phyloP scores from a whole-genome alignment of 2,797 vertebrate genomes.

The Amazona ochrocephala region DNA sequence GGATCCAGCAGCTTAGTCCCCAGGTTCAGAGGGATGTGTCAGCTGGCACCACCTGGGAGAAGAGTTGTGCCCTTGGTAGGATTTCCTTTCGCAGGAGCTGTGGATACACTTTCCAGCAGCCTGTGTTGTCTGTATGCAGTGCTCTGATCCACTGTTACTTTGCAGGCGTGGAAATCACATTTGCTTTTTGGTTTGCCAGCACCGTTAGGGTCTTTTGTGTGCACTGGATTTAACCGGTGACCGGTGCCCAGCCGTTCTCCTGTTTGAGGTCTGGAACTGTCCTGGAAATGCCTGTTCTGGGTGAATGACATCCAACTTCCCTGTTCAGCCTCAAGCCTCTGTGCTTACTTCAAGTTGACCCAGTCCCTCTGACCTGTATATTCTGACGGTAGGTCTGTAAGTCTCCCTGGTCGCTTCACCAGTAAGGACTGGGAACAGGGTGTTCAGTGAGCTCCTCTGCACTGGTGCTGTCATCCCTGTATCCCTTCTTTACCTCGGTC shows the following conservation, averaged over 20 bases:
- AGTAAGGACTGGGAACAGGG: neutral
- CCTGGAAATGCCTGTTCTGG: neutral
- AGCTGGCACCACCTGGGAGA: neutral
- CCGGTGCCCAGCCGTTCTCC: neutral
- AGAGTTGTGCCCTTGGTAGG: neutral
- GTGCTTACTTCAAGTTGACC: neutral
- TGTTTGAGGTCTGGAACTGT: neutral
- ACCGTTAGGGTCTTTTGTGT: neutral
- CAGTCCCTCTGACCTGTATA: neutral
- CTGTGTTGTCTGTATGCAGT: neutral
- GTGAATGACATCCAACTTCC: neutral
- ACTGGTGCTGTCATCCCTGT: neutral
- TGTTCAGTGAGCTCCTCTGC: neutral
- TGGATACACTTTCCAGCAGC: neutral
- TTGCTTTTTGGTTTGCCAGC: neutral
- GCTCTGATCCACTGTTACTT: neutral
- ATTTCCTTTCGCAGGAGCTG: neutral
- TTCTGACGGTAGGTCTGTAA: neutral
- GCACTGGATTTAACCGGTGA: neutral
- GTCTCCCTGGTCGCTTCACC: neutral
- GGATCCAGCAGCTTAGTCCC: neutral
- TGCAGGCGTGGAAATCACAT: neutral
- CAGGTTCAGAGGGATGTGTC: neutral
- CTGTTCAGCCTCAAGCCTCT: neutral
- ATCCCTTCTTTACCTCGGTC: neutral